These are phyloP conservation scores for Cololabis saira DNA, from an alignment of 2,113 vertebrate species.

Conservation along the genomic window DNA sequence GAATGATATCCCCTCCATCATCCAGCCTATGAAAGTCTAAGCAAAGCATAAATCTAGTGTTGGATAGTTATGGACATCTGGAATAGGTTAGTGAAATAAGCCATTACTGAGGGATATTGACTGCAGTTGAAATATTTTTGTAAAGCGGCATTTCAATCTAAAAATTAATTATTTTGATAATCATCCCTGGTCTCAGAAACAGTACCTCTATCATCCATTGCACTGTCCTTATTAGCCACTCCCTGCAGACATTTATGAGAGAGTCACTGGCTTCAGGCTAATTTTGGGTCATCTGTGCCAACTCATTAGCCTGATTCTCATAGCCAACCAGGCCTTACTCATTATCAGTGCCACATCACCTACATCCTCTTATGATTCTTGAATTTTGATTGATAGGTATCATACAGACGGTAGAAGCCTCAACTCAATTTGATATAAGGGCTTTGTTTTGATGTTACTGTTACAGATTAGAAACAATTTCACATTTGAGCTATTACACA, in stretches of 20 bases:
- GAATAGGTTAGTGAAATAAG: not conserved
- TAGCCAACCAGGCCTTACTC: slow-evolving; percentile 18
- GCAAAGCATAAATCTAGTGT: slow-evolving; percentile 4
- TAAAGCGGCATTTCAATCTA: not conserved
- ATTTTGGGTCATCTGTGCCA: slow-evolving; percentile 44
- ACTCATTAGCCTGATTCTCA: slow-evolving; percentile 65
- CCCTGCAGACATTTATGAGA: slow-evolving; percentile 50
- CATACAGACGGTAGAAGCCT: too few relatives aligned
- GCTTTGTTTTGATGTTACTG: slow-evolving; percentile 11
- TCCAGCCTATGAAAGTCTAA: slow-evolving; percentile 4
- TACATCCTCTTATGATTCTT: slow-evolving; percentile 7
- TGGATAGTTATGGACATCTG: slow-evolving; percentile 38
- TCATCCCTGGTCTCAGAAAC: slow-evolving; percentile 6
- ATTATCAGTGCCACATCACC: slow-evolving; percentile 38
- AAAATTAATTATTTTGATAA: slow-evolving; percentile 3
- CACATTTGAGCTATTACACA: too few relatives aligned
- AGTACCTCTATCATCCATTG: slow-evolving; percentile 21
- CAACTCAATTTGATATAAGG: too few relatives aligned
- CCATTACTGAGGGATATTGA: not conserved
- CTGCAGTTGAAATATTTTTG: slow-evolving; percentile 6
- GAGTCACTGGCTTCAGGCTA: slow-evolving; percentile 33
- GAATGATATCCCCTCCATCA: slow-evolving; percentile 20
- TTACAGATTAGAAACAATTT: not conserved
- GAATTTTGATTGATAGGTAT: slow-evolving; percentile 15
- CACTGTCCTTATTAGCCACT: slow-evolving; percentile 51